Evolutionary conservation across 2,113 vertebrate genomes (phyloP).

Genomic region (Pachyramphus minor): DNA sequence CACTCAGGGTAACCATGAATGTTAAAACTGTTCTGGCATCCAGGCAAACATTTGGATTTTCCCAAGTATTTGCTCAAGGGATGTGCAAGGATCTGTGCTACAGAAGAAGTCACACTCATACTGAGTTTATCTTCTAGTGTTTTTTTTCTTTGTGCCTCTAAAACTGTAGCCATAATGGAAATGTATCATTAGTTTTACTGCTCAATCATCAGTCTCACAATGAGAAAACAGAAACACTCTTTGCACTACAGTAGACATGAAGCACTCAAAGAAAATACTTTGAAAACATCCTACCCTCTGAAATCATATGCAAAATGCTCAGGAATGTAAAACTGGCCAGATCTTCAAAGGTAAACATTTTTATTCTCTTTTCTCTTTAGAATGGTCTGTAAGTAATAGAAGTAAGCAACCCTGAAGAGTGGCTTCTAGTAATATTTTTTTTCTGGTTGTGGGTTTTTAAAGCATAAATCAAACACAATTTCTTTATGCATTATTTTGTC

Average conservation of each 20-base stretch:
- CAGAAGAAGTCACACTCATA: fast-evolving
- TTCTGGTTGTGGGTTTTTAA: background rate
- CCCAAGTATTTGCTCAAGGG: background rate
- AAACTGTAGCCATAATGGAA: background rate
- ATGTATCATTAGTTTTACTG: background rate
- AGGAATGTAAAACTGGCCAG: background rate
- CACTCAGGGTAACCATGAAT: background rate
- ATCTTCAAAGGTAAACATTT: background rate
- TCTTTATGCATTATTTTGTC: background rate
- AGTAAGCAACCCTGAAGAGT: background rate
- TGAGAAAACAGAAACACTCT: background rate
- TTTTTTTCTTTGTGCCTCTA: background rate
- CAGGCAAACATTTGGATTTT: background rate
- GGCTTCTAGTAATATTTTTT: background rate
- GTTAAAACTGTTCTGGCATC: background rate
- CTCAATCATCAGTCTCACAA: background rate
- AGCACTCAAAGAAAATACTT: background rate
- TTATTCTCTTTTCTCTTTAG: background rate
- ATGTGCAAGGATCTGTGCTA: background rate
- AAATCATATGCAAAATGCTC: background rate
- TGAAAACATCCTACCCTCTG: background rate
- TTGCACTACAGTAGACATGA: background rate
- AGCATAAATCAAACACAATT: background rate
- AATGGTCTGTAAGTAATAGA: background rate
- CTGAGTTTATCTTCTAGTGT: background rate